Evolutionary conservation across 2,888 invertebrate species (phyloP).

Genomic region (Mechanitis mazaeus): DNA sequence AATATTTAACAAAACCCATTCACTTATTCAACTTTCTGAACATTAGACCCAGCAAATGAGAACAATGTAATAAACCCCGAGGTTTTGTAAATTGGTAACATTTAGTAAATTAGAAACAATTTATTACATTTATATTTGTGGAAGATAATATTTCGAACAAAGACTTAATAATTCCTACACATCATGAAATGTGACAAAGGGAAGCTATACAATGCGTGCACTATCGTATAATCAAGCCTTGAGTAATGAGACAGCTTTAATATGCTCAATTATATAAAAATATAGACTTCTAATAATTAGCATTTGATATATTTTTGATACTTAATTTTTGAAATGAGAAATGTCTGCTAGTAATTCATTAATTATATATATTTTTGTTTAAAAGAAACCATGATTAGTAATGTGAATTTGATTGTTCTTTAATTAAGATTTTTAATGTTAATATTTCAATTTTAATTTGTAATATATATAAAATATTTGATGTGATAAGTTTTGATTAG

Average conservation of each 20-base stretch:
- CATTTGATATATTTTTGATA: neutral
- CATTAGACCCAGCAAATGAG: neutral
- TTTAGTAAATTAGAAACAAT: constrained; percentile 19
- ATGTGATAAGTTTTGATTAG: too few relatives aligned
- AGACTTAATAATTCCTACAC: constrained; percentile 32
- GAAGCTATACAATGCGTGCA: constrained; percentile 48
- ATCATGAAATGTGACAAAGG: constrained; percentile 47
- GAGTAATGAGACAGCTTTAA: constrained; percentile 37
- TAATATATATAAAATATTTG: neutral
- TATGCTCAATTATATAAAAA: constrained; percentile 18
- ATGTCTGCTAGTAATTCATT: too few relatives aligned
- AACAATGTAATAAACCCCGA: neutral
- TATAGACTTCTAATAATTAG: constrained; percentile 6
- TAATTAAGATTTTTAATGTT: too few relatives aligned
- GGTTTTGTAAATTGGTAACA: neutral
- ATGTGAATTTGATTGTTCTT: too few relatives aligned
- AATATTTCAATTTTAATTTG: neutral
- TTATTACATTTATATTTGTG: neutral
- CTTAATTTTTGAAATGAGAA: neutral
- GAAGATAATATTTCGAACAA: constrained; percentile 13
- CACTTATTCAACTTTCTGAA: too few relatives aligned
- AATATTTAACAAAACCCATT: too few relatives aligned
- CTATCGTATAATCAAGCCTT: constrained; percentile 51
- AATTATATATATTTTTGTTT: too few relatives aligned
- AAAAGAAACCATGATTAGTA: too few relatives aligned